These are phyloP conservation scores for Oreonectes daqikongensis DNA, from an alignment of 2,797 vertebrate species.

Conservation along the genomic window DNA sequence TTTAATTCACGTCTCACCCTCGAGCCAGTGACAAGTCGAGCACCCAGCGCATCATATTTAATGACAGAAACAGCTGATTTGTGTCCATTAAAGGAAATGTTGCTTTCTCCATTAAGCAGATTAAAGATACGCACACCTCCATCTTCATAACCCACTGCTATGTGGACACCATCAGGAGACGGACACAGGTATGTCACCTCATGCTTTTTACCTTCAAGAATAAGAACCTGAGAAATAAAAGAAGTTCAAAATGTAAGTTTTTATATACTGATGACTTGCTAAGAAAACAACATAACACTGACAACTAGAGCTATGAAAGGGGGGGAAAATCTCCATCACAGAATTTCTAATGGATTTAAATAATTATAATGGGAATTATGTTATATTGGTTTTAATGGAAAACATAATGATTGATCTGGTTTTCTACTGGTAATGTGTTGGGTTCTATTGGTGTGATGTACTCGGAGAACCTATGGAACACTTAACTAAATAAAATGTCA, in stretches of 20 bases:
- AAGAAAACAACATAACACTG: too few species aligned
- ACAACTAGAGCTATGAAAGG: too few species aligned
- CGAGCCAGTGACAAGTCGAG: slow-evolving; percentile 90
- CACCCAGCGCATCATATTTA: slow-evolving; percentile 87
- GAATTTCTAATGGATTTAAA: too few species aligned
- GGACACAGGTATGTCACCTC: slow-evolving; percentile 89
- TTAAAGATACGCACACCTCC: slow-evolving; percentile 88
- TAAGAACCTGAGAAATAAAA: slow-evolving; percentile 80
- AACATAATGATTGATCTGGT: too few species aligned
- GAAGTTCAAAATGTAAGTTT: neutral
- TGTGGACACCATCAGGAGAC: slow-evolving; percentile 87
- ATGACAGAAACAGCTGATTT: slow-evolving; percentile 87
- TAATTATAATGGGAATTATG: too few species aligned
- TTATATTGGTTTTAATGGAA: too few species aligned
- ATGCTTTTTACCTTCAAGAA: slow-evolving; percentile 89
- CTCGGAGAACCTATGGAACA: too few species aligned
- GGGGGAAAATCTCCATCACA: too few species aligned
- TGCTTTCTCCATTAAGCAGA: slow-evolving; percentile 86
- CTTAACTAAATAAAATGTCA: too few species aligned
- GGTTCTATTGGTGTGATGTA: too few species aligned
- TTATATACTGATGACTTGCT: too few species aligned
- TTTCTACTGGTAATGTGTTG: too few species aligned
- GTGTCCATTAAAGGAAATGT: slow-evolving; percentile 92
- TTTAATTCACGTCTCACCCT: slow-evolving; percentile 75
- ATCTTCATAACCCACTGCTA: slow-evolving; percentile 94